phyloP scores from a whole-genome alignment of 2,888 invertebrate species.

The Phortica magna region DNA sequence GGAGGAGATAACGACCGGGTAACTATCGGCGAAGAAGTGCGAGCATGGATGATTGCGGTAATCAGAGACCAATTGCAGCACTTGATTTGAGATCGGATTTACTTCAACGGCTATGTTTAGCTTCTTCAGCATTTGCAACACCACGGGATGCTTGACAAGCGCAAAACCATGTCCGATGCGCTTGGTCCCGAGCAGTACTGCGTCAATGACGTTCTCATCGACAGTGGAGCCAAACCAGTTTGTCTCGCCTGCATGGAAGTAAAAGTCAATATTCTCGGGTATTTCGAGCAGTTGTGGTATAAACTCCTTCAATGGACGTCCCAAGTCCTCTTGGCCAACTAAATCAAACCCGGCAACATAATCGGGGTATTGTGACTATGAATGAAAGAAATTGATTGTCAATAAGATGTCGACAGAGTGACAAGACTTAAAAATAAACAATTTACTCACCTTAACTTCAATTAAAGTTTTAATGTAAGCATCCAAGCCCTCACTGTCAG shows the following conservation, averaged over 20 bases:
- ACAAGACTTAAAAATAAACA: neutral
- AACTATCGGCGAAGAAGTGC: slow-evolving; percentile 82
- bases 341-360: slow-evolving; percentile 89
- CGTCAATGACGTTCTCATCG: slow-evolving; percentile 88
- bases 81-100: slow-evolving; percentile 89
- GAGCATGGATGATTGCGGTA: slow-evolving; percentile 87
- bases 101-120: slow-evolving; percentile 86
- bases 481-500: slow-evolving; percentile 75
- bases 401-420: neutral
- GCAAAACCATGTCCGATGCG: slow-evolving; percentile 90
- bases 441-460: slow-evolving; percentile 63
- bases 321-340: slow-evolving; percentile 88
- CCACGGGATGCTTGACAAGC: slow-evolving; percentile 84
- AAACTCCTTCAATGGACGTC: slow-evolving; percentile 82
- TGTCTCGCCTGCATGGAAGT: slow-evolving; percentile 91
- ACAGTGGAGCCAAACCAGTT: slow-evolving; percentile 84
- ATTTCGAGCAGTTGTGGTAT: slow-evolving; percentile 80
- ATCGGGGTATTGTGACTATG: slow-evolving; percentile 81
- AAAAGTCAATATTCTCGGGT: slow-evolving; percentile 81
- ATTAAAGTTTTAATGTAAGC: slow-evolving; percentile 77
- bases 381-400: slow-evolving; percentile 30
- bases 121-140: slow-evolving; percentile 81
- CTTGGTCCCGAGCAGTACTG: slow-evolving; percentile 85
- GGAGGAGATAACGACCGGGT: slow-evolving; percentile 87
- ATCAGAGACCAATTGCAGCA: slow-evolving; percentile 84